Evolutionary conservation across 2,113 vertebrate genomes (phyloP), one percentile per base, ranked within the genome.

Genomic region (Sigmodon hispidus): DNA sequence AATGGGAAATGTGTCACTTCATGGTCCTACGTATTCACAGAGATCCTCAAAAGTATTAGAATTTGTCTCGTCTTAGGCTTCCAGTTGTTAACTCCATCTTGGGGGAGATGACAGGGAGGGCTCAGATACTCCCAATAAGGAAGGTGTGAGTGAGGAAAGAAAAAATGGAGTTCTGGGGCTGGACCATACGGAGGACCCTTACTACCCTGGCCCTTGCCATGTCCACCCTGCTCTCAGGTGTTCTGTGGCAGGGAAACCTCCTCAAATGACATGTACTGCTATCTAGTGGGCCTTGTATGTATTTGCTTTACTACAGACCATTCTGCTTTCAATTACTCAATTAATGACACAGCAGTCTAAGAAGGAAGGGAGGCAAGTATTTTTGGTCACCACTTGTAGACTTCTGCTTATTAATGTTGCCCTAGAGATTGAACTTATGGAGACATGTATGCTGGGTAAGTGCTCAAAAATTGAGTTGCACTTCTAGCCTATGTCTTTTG

Each of bases 91-190:
- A 34, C 24, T 79, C 34, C 21, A 21, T 34, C 11, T 17, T 2
- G 9, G 5, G 15, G 11, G 48, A 0, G 1, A 11, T 16, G 26
- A 2, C 0, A 3, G n/a, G 59, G 12, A 16, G 40, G 24, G 5
- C 67, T 87, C 61, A 10, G 22, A 67, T 76, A 70, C 45, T 45
- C 65, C 81, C 24, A 45, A 34, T 24, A 75, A 73, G 45, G 26
- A 85, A 1, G 1, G 24, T 9, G 0, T 50, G 36, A 7, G 0
- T 50, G 36, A 7, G 61, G 3, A 22, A 26, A 67, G 63, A 50
- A 36, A 36, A 34, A 34, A 31, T 17, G 88, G 19, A 80, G 16
- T 0, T 1, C 4, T 22, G 0, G 11, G 43, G 22, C 34, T 75
- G 50, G 29, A 45, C 34, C 40, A 1, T 69, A 8, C 45, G 29